Evolutionary conservation across 2,888 invertebrate genomes (phyloP), one percentile per base, ranked within the genome.

Genomic region (Trichogramma evanescens): DNA sequence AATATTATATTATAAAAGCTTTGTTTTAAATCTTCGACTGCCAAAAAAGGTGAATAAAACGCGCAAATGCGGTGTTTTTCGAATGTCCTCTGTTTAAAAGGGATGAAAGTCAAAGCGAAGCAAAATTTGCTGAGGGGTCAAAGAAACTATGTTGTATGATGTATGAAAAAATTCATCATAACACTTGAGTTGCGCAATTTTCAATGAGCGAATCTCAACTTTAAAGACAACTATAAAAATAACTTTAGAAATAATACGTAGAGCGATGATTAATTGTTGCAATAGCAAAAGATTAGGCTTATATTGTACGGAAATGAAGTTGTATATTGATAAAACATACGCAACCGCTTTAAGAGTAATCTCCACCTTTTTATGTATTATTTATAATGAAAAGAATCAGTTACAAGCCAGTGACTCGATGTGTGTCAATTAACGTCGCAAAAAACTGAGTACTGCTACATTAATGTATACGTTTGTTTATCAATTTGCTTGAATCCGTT

Each of bases 271-370:
- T 26, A 26, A 26, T 26, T 26, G 26, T 26, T 26, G 26, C 26
- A 26, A 26, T 59, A 55, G 58, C 58, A 43, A 61, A 26, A 2
- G 63, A 65, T 66, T 67, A 67, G 64, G 65, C 64, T 66, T 63
- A 66, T 65, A 59, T 59, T 64, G 59, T 54, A 56, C 43, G 5
- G 56, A 56, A 52, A 59, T 45, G 50, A 45, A 60, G 49, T 65
- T 62, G 60, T 59, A 13, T 59, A 65, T 50, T 63, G 56, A 62
- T 65, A 59, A 59, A 61, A 44, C 55, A 59, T 56, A 62, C 56
- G 59, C 51, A 49, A 56, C 42, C 13, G 54, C 54, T 57, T 10
- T 57, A 54, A 41, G n/a, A 61, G 60, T 59, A 65, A 64, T 65
- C 63, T 62, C 62, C 63, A 65, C 63, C 44, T 64, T 57, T 61